A percentile compares a stretch with the other conserved stretches of the same genome.
Conservation (phyloP, 2,888 invertebrate genomes). For the Hemicrepidius hirtus region DNA sequence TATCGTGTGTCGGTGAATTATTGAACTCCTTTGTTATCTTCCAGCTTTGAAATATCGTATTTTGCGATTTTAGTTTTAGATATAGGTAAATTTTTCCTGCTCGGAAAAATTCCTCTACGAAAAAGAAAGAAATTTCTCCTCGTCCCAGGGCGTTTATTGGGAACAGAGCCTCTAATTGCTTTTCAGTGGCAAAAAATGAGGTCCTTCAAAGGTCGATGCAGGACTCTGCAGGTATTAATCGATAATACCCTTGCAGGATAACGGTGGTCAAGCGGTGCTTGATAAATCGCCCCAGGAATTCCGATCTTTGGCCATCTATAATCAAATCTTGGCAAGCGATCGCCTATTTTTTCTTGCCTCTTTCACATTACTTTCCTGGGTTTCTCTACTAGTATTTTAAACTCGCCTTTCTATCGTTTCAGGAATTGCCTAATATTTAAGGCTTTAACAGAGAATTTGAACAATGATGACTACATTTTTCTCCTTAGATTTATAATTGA, state of each 20-base stretch:
- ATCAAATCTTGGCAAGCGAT: slow-evolving; percentile 52
- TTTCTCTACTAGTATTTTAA: neutral
- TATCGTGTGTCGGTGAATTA: slow-evolving; percentile 40
- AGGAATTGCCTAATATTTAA: too few relatives aligned
- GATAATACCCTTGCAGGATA: slow-evolving; percentile 35
- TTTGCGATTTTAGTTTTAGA: slow-evolving; percentile 35
- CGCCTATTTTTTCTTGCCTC: slow-evolving; percentile 27
- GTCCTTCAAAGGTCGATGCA: slow-evolving; percentile 1
- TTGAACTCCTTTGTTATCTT: slow-evolving; percentile 41
- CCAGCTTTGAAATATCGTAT: slow-evolving; percentile 33
- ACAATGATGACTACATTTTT: too few relatives aligned
- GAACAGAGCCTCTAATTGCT: slow-evolving; percentile 14
- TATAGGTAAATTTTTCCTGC: slow-evolving; percentile 36
- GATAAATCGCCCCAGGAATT: slow-evolving; percentile 48
- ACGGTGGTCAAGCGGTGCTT: slow-evolving; percentile 40
- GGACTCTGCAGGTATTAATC: slow-evolving; percentile 26
- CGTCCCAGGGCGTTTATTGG: slow-evolving; percentile 14
- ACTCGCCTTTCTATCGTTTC: too few relatives aligned
- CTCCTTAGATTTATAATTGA: too few relatives aligned
- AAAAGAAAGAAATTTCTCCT: neutral
- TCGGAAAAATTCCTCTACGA: neutral
- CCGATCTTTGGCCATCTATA: slow-evolving; percentile 51
- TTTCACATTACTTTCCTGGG: slow-evolving; percentile 9
- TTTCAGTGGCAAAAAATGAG: neutral
- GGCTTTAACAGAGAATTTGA: too few relatives aligned